Conservation (phyloP, 2,888 invertebrate species). For the Tuberolachnus salignus region DNA sequence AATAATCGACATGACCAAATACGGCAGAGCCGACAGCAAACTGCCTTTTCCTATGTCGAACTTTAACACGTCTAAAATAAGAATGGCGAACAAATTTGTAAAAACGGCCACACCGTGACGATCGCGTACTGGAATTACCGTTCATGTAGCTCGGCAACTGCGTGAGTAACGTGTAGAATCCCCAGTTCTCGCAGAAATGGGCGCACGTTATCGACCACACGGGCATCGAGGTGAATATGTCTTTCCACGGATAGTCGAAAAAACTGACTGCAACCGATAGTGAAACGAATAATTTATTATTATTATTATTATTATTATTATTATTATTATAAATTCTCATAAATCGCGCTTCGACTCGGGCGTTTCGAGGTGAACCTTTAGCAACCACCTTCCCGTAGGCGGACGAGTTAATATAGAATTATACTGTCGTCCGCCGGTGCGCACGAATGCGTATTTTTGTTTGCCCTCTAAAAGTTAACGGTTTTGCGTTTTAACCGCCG, state of each 20-base stretch:
- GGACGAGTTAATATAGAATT: no score
- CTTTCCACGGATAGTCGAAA: conserved; percentile 70
- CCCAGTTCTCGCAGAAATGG: conserved; percentile 86
- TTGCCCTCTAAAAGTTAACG: no score
- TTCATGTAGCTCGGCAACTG: conserved; percentile 83
- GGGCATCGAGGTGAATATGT: conserved; percentile 75
- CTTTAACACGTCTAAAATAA: conserved; percentile 71
- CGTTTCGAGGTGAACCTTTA: no score
- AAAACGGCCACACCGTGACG: no score
- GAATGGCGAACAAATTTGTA: background rate
- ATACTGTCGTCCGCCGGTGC: no score
- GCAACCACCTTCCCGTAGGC: no score
- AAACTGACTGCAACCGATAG: conserved; percentile 11
- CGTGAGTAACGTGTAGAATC: conserved; percentile 83
- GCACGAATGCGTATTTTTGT: no score
- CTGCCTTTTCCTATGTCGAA: conserved; percentile 81
- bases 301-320: no score
- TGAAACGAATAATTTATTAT: no score
- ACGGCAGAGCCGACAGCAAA: conserved; percentile 83
- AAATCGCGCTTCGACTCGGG: background rate
- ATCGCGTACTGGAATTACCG: conserved; percentile 65
- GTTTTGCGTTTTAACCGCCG: no score
- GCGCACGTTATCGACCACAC: conserved; percentile 85
- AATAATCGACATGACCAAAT: conserved; percentile 83
- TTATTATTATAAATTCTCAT: background rate